Percentiles rank a stretch among this genome's conserved stretches.
phyloP scores from a whole-genome alignment of 2,113 vertebrate species.

The Pomatostomus ruficeps region DNA sequence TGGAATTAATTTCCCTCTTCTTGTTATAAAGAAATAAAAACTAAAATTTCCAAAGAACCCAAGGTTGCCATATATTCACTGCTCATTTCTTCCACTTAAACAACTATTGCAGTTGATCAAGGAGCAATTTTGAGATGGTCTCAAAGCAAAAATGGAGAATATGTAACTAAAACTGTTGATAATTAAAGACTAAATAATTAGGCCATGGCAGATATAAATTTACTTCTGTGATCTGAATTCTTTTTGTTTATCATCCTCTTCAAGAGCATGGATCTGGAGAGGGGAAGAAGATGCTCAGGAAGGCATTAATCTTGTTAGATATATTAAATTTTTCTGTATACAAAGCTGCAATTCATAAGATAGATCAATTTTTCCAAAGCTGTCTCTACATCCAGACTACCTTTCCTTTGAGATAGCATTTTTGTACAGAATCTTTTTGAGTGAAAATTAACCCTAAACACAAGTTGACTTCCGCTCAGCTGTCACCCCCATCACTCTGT shows the following conservation, averaged over 20 bases:
- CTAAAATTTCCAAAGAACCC: not conserved
- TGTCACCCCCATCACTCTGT: accelerated
- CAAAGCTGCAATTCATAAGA: not conserved
- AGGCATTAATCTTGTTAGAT: not conserved
- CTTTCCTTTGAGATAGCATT: not conserved
- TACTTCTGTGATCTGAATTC: not conserved
- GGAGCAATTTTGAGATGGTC: not conserved
- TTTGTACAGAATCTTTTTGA: not conserved
- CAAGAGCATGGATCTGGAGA: not conserved
- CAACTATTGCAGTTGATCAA: not conserved
- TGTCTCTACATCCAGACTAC: not conserved
- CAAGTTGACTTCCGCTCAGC: not conserved
- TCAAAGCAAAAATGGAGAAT: not conserved
- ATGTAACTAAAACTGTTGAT: not conserved
- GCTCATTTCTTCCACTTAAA: not conserved
- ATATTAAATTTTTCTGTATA: not conserved
- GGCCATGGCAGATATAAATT: not conserved
- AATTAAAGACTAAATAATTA: not conserved
- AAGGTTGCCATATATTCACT: not conserved
- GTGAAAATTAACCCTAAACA: not conserved
- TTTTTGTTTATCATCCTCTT: not conserved
- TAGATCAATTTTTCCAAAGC: not conserved
- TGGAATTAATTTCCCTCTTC: not conserved
- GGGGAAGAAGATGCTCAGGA: not conserved
- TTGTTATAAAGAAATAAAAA: not conserved